These are phyloP conservation scores for Xenops minutus DNA, from an alignment of 2,797 vertebrate genomes.

Conservation along the genomic window DNA sequence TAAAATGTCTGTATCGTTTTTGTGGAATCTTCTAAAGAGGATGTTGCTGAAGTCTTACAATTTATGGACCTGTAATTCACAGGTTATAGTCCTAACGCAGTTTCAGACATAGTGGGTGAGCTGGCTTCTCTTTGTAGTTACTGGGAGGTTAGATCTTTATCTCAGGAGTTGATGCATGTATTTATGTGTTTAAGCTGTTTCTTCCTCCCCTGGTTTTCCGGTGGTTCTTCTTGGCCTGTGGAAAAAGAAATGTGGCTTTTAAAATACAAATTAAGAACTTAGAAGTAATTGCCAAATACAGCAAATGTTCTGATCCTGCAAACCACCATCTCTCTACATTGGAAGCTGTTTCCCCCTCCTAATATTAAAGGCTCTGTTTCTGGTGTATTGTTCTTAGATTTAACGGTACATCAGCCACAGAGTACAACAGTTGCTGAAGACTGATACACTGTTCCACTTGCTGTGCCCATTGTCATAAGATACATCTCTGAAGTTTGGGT, in stretches of 20 bases:
- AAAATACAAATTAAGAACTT: slow-evolving; percentile 9
- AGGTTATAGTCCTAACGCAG: not conserved
- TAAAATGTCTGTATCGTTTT: not conserved
- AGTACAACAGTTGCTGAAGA: not conserved
- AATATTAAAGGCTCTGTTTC: not conserved
- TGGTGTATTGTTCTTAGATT: not conserved
- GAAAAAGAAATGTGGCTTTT: slow-evolving; percentile 17
- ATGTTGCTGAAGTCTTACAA: not conserved
- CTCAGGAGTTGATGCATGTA: not conserved
- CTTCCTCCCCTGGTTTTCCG: not conserved
- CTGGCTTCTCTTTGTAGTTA: slow-evolving; percentile 11
- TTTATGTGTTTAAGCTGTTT: slow-evolving; percentile 5
- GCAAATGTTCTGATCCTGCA: not conserved
- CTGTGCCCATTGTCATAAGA: not conserved
- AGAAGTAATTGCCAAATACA: slow-evolving; percentile 2
- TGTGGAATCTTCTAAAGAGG: slow-evolving; percentile 7
- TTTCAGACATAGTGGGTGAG: not conserved
- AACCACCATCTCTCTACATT: not conserved
- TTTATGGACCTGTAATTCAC: slow-evolving; percentile 16
- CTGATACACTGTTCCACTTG: not conserved
- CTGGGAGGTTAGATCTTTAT: slow-evolving; percentile 13
- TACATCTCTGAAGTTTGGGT: not conserved
- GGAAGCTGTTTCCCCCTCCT: not conserved
- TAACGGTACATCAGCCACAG: not conserved
- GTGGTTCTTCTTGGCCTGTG: not conserved